Conservation (phyloP, 2,888 invertebrate genomes). For the Dinocampus coccinellae region DNA sequence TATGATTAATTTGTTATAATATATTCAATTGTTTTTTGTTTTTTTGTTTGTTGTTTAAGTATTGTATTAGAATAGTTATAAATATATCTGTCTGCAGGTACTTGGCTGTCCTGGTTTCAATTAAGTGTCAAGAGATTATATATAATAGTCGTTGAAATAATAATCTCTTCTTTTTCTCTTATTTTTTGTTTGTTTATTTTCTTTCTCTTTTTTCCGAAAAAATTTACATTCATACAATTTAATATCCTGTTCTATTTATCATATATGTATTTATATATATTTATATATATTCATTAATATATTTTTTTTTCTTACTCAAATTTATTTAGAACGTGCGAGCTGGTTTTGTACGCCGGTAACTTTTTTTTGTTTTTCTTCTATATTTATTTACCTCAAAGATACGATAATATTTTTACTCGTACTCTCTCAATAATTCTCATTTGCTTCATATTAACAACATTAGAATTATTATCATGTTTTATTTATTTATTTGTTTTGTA, state of each 20-base stretch:
- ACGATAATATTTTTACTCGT: not conserved
- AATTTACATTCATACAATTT: not conserved
- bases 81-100: slow-evolving; percentile 66
- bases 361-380: not conserved
- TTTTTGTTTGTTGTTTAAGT: slow-evolving; percentile 34
- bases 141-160: not conserved
- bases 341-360: slow-evolving; percentile 4
- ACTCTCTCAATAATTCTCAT: not conserved
- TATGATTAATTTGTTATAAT: too few relatives aligned
- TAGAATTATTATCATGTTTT: slow-evolving; percentile 1
- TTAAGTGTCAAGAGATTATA: slow-evolving; percentile 36
- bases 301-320: slow-evolving; percentile 19
- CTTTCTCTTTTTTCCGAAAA: not conserved
- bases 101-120: slow-evolving; percentile 63
- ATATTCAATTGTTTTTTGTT: too few relatives aligned
- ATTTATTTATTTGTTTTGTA: not conserved
- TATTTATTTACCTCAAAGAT: not conserved
- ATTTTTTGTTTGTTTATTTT: slow-evolving; percentile 16
- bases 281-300: slow-evolving; percentile 12
- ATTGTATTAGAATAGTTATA: slow-evolving; percentile 50
- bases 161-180: slow-evolving; percentile 35
- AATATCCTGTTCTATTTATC: not conserved
- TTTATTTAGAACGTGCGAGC: slow-evolving; percentile 12
- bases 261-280: slow-evolving; percentile 5
- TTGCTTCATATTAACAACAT: not conserved